Evolutionary conservation across 2,113 vertebrate species (phyloP).

Genomic region (Platycercus adscitus): DNA sequence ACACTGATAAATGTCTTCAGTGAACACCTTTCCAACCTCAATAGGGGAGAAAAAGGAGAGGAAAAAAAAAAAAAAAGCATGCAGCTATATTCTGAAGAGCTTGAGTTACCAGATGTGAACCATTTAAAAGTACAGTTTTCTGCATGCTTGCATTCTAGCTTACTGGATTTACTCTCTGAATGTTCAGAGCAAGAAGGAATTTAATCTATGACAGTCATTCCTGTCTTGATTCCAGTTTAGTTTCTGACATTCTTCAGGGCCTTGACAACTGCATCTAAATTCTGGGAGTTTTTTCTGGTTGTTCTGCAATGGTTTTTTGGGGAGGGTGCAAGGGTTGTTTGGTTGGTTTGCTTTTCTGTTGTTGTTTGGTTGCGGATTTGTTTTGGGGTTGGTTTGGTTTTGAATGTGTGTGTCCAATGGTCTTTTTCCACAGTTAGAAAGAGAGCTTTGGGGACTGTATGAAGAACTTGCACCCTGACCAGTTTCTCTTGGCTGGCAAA

Average conservation of each 20-base stretch:
- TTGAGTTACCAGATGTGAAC: neutral
- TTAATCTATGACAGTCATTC: neutral
- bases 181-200: neutral
- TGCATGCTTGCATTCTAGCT: neutral
- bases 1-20: neutral
- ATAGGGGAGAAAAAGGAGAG: neutral
- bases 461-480: neutral
- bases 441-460: neutral
- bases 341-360: neutral
- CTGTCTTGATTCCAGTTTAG: neutral
- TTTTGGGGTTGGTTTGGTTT: rapidly evolving
- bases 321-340: neutral
- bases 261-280: neutral
- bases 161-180: neutral
- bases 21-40: neutral
- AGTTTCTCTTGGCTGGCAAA: neutral
- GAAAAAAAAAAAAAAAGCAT: neutral
- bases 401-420: neutral
- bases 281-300: neutral
- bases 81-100: neutral
- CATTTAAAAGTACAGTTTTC: neutral
- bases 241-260: neutral
- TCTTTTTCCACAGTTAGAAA: neutral
- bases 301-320: neutral
- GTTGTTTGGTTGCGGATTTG: too few species aligned